Percentiles rank a stretch among this genome's conserved stretches.
Evolutionary conservation across 2,888 invertebrate species (phyloP).

Genomic region (Spisula solida): DNA sequence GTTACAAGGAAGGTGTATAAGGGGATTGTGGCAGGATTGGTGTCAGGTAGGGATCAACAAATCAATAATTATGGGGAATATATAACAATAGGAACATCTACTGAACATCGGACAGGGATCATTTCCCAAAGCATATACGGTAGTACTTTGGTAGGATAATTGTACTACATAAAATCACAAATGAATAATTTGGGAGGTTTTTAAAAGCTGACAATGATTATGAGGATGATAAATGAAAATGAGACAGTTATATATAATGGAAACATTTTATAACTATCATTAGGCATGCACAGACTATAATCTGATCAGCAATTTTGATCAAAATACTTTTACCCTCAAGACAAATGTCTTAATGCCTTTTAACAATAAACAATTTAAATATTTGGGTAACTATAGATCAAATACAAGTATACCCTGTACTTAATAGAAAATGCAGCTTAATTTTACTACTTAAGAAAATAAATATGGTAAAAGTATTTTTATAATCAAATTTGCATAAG

Average conservation of each 20-base stretch:
- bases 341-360: background rate
- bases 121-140: slow-evolving; percentile 54
- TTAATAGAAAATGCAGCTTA: background rate
- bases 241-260: slow-evolving; percentile 49
- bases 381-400: background rate
- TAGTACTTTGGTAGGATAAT: slow-evolving; percentile 40
- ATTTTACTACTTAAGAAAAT: background rate
- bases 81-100: slow-evolving; percentile 51
- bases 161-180: slow-evolving; percentile 60
- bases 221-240: slow-evolving; percentile 26
- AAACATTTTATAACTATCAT: slow-evolving; percentile 48
- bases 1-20: slow-evolving; percentile 63
- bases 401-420: background rate
- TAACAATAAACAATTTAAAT: slow-evolving; percentile 7
- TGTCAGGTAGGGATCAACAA: slow-evolving; percentile 51
- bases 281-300: slow-evolving; percentile 47
- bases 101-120: slow-evolving; percentile 42
- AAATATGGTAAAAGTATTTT: slow-evolving; percentile 2
- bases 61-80: slow-evolving; percentile 59
- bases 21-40: slow-evolving; percentile 46
- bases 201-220: slow-evolving; percentile 53
- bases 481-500: slow-evolving; percentile 36
- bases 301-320: slow-evolving; percentile 37
- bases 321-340: slow-evolving; percentile 15
- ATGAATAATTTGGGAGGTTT: slow-evolving; percentile 51